A percentile compares a stretch with the other conserved stretches of the same genome.
phyloP scores from a whole-genome alignment of 2,888 invertebrate species.

The Epinotia ramella region DNA sequence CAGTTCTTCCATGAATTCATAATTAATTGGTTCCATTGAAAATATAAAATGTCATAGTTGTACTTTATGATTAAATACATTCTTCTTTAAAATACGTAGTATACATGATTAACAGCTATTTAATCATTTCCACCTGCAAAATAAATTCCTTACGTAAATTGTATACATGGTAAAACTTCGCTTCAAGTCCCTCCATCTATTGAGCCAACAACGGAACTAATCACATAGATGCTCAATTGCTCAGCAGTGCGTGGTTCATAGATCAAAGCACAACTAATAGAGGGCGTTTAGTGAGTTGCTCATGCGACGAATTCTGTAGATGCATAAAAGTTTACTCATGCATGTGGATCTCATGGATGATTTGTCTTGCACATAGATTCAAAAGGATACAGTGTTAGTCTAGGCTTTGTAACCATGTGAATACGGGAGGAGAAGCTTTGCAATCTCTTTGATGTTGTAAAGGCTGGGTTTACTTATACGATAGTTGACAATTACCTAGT shows the following conservation, averaged over 20 bases:
- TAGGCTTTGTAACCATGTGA: neutral
- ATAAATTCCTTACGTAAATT: no score
- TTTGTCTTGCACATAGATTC: neutral
- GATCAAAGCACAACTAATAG: conserved; percentile 18
- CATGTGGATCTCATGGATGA: neutral
- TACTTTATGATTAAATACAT: no score
- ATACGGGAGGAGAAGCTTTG: neutral
- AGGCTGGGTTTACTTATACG: no score
- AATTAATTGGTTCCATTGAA: no score
- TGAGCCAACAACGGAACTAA: conserved; percentile 16
- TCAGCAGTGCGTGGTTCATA: conserved; percentile 4
- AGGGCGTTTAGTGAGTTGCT: neutral
- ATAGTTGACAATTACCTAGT: no score
- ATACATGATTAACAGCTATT: no score
- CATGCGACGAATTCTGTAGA: neutral
- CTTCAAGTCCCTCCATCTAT: neutral
- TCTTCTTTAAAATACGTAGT: no score
- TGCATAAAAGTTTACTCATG: conserved; percentile 1
- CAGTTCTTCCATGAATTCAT: no score
- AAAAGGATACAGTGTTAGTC: neutral
- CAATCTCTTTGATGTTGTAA: neutral
- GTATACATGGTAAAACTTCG: neutral
- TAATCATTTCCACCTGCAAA: no score
- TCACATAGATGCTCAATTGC: conserved; percentile 8
- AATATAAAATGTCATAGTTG: no score